Conservation (phyloP, 2,888 invertebrate genomes). For the Tethea ocularis region DNA sequence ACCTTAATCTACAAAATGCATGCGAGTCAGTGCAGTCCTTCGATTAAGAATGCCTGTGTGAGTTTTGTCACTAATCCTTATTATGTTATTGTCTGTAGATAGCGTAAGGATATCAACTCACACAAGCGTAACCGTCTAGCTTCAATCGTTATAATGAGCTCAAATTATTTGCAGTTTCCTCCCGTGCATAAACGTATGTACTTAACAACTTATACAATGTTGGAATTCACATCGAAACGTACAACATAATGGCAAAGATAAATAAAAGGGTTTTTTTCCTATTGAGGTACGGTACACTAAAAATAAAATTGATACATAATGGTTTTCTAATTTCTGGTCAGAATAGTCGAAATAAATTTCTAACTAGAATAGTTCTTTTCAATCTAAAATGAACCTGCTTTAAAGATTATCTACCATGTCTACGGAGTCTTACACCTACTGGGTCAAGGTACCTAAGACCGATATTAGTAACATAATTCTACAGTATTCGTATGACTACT, state of each 20-base stretch:
- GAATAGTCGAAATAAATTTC: too few relatives aligned
- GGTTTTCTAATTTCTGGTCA: too few relatives aligned
- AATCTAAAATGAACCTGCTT: background rate
- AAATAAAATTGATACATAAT: too few relatives aligned
- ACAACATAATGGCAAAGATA: constrained; percentile 14
- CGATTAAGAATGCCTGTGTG: constrained; percentile 46
- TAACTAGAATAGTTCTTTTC: background rate
- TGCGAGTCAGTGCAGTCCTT: constrained; percentile 52
- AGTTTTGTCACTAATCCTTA: constrained; percentile 48
- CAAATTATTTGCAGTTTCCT: constrained; percentile 66
- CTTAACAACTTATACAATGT: too few relatives aligned
- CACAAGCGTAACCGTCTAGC: constrained; percentile 38
- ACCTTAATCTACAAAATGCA: constrained; percentile 31
- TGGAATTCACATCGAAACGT: constrained; percentile 32
- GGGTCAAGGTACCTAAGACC: constrained; percentile 3
- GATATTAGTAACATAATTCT: constrained; percentile 1
- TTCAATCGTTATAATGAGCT: constrained; percentile 48
- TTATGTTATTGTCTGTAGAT: constrained; percentile 49
- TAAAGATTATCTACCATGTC: background rate
- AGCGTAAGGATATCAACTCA: constrained; percentile 33
- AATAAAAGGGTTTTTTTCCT: too few relatives aligned
- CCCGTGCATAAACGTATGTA: constrained; percentile 29
- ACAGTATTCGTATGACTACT: background rate
- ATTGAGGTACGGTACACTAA: too few relatives aligned
- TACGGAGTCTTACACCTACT: background rate